A percentile compares a stretch with the other conserved stretches of the same genome.
Evolutionary conservation across 2,113 vertebrate genomes (phyloP).

Genomic region (Sinocyclocheilus grahami): DNA sequence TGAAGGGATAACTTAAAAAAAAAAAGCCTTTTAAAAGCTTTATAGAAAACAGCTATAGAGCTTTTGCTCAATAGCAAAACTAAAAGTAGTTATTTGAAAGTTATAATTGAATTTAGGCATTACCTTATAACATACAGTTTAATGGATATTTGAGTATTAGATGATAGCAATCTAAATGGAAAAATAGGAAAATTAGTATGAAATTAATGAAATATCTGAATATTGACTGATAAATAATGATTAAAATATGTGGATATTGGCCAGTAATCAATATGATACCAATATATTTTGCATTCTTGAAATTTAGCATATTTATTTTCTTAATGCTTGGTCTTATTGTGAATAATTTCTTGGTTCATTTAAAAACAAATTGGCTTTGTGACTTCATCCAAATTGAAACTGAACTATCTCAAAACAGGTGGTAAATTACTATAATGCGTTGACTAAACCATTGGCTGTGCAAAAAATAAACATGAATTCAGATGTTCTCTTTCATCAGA

Average conservation of each 20-base stretch:
- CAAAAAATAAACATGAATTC: not conserved
- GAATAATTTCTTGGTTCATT: not conserved
- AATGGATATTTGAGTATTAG: not conserved
- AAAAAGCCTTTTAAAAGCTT: too few species aligned
- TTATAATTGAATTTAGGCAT: too few species aligned
- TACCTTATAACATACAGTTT: too few species aligned
- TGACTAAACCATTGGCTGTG: too few species aligned
- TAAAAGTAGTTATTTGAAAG: too few species aligned
- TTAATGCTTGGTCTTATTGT: not conserved
- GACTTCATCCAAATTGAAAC: too few species aligned
- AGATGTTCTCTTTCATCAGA: not conserved
- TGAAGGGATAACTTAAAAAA: too few species aligned
- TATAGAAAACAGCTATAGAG: too few species aligned
- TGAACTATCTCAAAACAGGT: too few species aligned
- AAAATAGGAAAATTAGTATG: not conserved
- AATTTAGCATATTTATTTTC: not conserved
- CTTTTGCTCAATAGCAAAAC: too few species aligned
- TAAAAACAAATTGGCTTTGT: not conserved
- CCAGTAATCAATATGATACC: not conserved
- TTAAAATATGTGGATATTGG: not conserved
- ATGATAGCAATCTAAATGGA: not conserved
- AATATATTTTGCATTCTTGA: not conserved
- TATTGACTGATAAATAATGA: not conserved
- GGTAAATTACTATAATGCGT: too few species aligned
- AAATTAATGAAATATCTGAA: not conserved